Base-by-base conservation (phyloP, 1,140 invertebrate species). In the Oryzaephilus surinamensis region DNA sequence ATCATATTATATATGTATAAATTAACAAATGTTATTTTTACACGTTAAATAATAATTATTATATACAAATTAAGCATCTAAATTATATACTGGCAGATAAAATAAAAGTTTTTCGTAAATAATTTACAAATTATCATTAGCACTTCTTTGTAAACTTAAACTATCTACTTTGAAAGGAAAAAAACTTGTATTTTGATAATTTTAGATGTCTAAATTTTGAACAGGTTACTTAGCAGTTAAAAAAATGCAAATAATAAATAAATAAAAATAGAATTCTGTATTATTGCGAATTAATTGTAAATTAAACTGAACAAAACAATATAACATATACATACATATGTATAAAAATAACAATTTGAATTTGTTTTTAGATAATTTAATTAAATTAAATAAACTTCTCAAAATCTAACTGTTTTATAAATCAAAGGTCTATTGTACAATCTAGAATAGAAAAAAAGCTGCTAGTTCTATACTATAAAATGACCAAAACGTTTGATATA, bases 391-490 rank as follows among this genome's bases (percentile, higher is more conserved):
- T 45, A 38, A 29, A 37, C 24, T 43, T 44, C 29, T 41, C 23
- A 45, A 24, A 35, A 19, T 27, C 45, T 47, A 44, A 42, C 39
- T 42, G 32, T 34, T 43, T 43, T 33, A 43, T 43, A 40, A 44
- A 42, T 30, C 34, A 33, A 49, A 46, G 10, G 10, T 24, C 11
- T 11, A n/a, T 24, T 53, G 48, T 48, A 50, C 38, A 48, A 38
- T 34, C 46, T 45, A 48, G 50, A 47, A 41, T n/a, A n/a, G 38
- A 42, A 50, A 38, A 49, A 43, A 53, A 50, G 48, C 51, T 53
- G 51, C 51, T 50, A 53, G 37, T 45, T 32, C 45, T 53, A 45
- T 35, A 13, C 13, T 43, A 24, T 40, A 27, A 38, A 43, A 36
- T 40, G 32, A 38, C 37, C n/a, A n/a, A n/a, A n/a, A n/a, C n/a